Conservation (phyloP, 2,888 invertebrate genomes). For the Drosophila barbarae region DNA sequence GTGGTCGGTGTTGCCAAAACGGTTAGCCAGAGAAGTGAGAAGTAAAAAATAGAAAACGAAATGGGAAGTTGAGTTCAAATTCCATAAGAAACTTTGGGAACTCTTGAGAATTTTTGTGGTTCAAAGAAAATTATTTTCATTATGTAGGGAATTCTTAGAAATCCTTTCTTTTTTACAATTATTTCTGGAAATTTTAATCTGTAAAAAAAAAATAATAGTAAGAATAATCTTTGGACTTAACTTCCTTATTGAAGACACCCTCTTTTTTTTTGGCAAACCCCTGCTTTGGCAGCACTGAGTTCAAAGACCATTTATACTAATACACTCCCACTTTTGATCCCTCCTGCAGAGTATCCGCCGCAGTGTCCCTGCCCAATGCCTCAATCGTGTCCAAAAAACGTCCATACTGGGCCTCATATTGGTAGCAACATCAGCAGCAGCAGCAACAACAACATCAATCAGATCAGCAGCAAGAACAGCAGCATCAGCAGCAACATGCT, state of each 20-base stretch:
- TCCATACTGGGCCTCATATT: conserved; percentile 98
- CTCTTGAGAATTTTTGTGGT: background rate
- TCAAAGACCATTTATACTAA: accelerated
- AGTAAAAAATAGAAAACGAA: background rate
- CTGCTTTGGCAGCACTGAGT: background rate
- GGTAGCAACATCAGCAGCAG: conserved; percentile 89
- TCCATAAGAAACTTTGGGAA: background rate
- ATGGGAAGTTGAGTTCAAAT: too few relatives aligned
- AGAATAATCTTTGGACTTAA: too few relatives aligned
- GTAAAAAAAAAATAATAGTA: too few relatives aligned
- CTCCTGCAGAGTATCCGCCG: conserved; percentile 81
- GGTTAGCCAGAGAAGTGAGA: background rate
- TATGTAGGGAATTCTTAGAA: too few relatives aligned
- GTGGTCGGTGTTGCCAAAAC: conserved; percentile 1
- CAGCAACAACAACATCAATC: conserved; percentile 74
- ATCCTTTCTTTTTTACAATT: too few relatives aligned
- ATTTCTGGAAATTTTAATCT: too few relatives aligned
- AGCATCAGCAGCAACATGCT: conserved; percentile 60
- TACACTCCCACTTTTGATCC: conserved; percentile 69
- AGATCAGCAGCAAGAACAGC: conserved; percentile 48
- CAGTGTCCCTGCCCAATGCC: conserved; percentile 93
- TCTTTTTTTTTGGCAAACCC: too few relatives aligned
- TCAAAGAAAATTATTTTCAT: too few relatives aligned
- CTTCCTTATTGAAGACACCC: background rate
- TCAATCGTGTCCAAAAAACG: conserved; percentile 98